Evolutionary conservation across 2,888 invertebrate species (phyloP).

Genomic region (Drosophila prolongata): DNA sequence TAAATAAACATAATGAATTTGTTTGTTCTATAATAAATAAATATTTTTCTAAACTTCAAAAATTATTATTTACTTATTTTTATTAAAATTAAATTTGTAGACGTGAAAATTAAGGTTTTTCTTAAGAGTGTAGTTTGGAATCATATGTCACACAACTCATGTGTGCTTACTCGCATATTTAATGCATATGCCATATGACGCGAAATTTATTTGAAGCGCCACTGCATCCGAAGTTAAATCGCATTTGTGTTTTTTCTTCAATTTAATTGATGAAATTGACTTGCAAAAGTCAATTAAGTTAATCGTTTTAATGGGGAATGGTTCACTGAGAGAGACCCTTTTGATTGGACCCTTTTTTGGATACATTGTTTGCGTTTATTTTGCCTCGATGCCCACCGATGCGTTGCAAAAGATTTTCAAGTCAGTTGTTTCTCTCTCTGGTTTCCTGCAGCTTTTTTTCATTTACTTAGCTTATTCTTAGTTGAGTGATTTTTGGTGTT

Average conservation of each 20-base stretch:
- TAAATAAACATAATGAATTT: too few species aligned
- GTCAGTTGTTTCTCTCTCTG: background rate
- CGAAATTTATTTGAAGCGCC: background rate
- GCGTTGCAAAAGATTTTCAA: constrained; percentile 35
- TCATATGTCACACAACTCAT: background rate
- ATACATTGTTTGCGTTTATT: constrained; percentile 21
- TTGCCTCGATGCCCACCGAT: constrained; percentile 34
- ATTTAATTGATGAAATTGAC: constrained; percentile 22
- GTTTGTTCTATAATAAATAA: too few species aligned
- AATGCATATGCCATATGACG: constrained; percentile 16
- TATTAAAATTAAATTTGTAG: too few species aligned
- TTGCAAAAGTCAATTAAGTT: constrained; percentile 24
- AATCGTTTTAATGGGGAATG: constrained; percentile 17
- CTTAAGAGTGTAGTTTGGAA: background rate
- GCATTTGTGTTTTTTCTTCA: constrained; percentile 11
- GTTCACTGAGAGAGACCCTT: background rate
- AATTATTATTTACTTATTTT: too few species aligned
- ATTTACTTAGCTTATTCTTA: constrained; percentile 59
- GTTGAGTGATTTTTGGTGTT: constrained; percentile 75
- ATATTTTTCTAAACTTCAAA: too few species aligned
- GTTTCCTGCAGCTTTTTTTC: constrained; percentile 27
- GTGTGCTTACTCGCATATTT: constrained; percentile 14
- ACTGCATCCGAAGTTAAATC: constrained; percentile 1
- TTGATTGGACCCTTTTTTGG: constrained; percentile 16
- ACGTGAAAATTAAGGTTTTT: too few species aligned